Conservation (phyloP, 1,140 invertebrate species). For the Drosophila funebris region DNA sequence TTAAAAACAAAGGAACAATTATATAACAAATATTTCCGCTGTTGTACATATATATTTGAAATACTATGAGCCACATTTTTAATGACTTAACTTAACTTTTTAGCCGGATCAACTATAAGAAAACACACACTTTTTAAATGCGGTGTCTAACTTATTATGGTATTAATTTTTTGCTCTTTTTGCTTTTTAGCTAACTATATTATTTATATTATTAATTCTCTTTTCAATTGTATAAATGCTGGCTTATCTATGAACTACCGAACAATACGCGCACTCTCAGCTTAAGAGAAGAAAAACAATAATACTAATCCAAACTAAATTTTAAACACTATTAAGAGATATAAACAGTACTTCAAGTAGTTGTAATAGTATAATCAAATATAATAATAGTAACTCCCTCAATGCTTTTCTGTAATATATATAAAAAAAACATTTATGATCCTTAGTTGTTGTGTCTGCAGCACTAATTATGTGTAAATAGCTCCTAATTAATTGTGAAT, state of each 20-base stretch:
- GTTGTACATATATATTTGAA: conserved; percentile 9
- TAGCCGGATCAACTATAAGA: neutral
- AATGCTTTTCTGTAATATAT: conserved; percentile 37
- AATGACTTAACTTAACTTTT: neutral
- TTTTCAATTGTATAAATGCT: conserved; percentile 19
- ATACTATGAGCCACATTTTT: neutral
- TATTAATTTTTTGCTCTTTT: neutral
- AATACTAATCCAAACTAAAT: conserved; percentile 32
- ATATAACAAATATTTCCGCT: conserved; percentile 21
- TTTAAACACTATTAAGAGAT: neutral
- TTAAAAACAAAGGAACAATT: conserved; percentile 12
- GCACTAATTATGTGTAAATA: conserved; percentile 39
- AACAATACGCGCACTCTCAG: conserved; percentile 31
- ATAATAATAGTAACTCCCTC: conserved; percentile 3
- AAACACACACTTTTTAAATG: neutral
- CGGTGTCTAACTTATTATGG: conserved; percentile 2
- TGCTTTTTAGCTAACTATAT: conserved; percentile 2
- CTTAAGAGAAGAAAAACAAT: conserved; percentile 15
- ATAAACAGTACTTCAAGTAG: conserved; percentile 10
- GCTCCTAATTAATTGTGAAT: neutral
- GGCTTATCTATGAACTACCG: conserved; percentile 44
- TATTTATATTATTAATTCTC: conserved; percentile 10
- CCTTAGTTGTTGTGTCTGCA: conserved; percentile 21
- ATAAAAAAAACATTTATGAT: conserved; percentile 11
- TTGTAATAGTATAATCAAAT: neutral